Evolutionary conservation across 2,888 invertebrate species (phyloP), one percentile per base, ranked within the genome.

Genomic region (Minunthozetes semirufus): DNA sequence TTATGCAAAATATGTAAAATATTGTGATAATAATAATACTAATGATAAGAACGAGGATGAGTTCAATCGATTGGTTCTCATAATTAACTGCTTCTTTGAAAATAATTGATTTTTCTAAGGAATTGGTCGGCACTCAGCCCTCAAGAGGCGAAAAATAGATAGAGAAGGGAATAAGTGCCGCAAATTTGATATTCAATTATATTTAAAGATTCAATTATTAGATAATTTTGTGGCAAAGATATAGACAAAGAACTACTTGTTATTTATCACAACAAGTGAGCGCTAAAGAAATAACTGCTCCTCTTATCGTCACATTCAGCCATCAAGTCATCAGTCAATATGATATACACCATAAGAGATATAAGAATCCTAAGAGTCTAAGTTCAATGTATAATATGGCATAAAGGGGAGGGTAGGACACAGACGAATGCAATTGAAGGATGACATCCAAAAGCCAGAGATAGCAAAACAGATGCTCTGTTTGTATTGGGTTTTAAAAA

Each of bases 321-420:
- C 56, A 56, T 56, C 56, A 25, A 56, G 56, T 56, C 25, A 56
- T 56, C 56, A 56, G 56, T 56, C 56, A 56, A 56, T 56, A 50
- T 48, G 46, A 48, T 4, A 48, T 48, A 48, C 46, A 15, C 15
- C 17, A 48, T 11, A 17, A 48, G 6, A 22, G 56, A 56, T 56
- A 22, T 19, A 4, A 42, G 42, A 6, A n/a, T n/a, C n/a, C n/a
- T n/a, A n/a, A n/a, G 50, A 50, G 19, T 50, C 50, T 19, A 19
- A 50, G 50, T 50, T 19, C 22, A n/a, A n/a, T n/a, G n/a, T n/a
- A 56, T 25, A 8, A 56, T 56, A 22, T 13, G 22, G 11, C 1
- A 13, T 19, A 22, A 25, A 56, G 11, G 56, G 56, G 56, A 56
- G 56, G 56, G 25, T 9, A 56, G 25, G 11, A n/a, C 50, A 19